These are phyloP conservation scores for Keiferia lycopersicella DNA, from an alignment of 2,888 invertebrate species.

Conservation along the genomic window DNA sequence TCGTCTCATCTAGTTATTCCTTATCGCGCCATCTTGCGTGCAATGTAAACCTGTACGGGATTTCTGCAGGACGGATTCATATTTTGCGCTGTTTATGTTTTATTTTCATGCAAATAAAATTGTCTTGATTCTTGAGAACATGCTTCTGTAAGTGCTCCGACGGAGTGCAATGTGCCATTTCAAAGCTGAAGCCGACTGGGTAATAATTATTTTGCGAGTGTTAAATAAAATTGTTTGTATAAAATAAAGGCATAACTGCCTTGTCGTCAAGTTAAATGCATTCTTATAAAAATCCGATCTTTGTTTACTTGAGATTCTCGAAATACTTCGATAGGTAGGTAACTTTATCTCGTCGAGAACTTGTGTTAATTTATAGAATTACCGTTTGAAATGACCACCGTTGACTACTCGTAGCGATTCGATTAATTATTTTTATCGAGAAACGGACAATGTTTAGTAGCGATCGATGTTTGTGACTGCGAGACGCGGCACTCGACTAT, in stretches of 20 bases:
- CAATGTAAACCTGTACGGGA: conserved; percentile 18
- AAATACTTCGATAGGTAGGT: not conserved
- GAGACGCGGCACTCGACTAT: conserved; percentile 50
- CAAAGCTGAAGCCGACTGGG: not conserved
- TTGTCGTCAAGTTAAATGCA: not conserved
- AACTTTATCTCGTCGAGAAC: conserved; percentile 13
- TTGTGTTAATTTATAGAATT: conserved; percentile 24
- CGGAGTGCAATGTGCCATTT: conserved; percentile 7
- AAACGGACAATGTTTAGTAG: conserved; percentile 42
- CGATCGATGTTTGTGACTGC: conserved; percentile 53
- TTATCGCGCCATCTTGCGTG: conserved; percentile 22
- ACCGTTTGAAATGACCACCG: conserved; percentile 17
- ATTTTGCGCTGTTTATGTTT: conserved; percentile 16
- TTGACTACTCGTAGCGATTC: conserved; percentile 26
- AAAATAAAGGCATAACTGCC: not conserved
- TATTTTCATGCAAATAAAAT: conserved; percentile 17
- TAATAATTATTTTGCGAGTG: conserved; percentile 13
- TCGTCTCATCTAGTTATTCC: conserved; percentile 38
- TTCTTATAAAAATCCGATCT: not conserved
- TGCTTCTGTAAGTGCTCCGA: conserved; percentile 4
- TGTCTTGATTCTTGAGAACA: conserved; percentile 15
- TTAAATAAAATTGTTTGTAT: conserved; percentile 6
- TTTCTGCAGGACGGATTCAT: conserved; percentile 17
- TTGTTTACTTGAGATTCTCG: conserved; percentile 1
- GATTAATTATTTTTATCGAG: conserved; percentile 31